Evolutionary conservation across 1,140 invertebrate genomes (phyloP).

Genomic region (Drosophila ambigua): DNA sequence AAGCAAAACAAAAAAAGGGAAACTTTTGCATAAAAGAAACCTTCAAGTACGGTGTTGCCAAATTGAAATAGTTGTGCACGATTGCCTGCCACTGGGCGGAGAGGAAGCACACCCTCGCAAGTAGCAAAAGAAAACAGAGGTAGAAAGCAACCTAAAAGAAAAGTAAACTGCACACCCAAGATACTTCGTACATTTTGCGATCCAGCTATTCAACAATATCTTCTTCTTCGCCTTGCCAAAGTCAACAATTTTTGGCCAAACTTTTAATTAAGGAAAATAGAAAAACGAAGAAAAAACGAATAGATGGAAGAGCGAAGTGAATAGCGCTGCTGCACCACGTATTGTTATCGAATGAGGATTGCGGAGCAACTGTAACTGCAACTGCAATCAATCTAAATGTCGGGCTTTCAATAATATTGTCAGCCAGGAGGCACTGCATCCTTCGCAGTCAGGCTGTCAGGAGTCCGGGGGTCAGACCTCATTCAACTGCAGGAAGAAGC

Average conservation of each 20-base stretch:
- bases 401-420: conserved; percentile 78
- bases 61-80: conserved; percentile 73
- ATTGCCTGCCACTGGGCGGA: conserved; percentile 27
- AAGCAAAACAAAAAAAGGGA: conserved; percentile 8
- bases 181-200: conserved; percentile 15
- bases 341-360: conserved; percentile 40
- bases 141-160: conserved; percentile 23
- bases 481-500: background rate
- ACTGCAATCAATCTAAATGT: conserved; percentile 80
- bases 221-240: conserved; percentile 20
- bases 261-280: conserved; percentile 70
- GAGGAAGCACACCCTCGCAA: too few relatives aligned
- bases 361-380: conserved; percentile 53
- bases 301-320: conserved; percentile 1
- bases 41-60: conserved; percentile 28
- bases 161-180: conserved; percentile 46
- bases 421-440: conserved; percentile 40
- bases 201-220: conserved; percentile 12
- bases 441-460: conserved; percentile 12
- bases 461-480: conserved; percentile 6
- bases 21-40: conserved; percentile 33
- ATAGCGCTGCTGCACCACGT: conserved; percentile 31
- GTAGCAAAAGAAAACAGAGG: conserved; percentile 15
- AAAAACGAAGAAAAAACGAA: conserved; percentile 1
- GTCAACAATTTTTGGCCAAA: conserved; percentile 59